Evolutionary conservation across 2,888 invertebrate genomes (phyloP).

Genomic region (Drosophila koepferae): DNA sequence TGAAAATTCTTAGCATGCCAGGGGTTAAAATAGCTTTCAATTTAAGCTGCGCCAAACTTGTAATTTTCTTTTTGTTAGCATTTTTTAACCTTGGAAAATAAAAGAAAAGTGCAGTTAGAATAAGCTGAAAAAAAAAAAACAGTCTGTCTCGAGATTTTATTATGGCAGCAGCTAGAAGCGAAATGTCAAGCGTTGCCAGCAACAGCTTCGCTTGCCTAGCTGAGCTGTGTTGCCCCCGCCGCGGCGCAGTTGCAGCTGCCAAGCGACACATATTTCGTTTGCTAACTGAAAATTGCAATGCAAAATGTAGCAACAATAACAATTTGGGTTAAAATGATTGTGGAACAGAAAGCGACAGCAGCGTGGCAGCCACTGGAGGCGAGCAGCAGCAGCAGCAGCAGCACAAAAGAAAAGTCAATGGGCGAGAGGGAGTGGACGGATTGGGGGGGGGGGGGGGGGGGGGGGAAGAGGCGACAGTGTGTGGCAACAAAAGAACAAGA

Average conservation of each 20-base stretch:
- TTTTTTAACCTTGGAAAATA: slow-evolving; percentile 1
- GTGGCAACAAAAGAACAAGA: slow-evolving; percentile 52
- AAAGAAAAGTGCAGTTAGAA: background rate
- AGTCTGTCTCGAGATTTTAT: slow-evolving; percentile 41
- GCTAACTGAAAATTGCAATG: slow-evolving; percentile 55
- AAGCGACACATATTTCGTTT: slow-evolving; percentile 48
- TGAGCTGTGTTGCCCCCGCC: background rate
- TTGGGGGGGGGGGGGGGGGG: background rate
- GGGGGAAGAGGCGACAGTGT: too few species aligned
- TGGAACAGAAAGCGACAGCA: slow-evolving; percentile 48
- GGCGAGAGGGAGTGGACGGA: slow-evolving; percentile 1
- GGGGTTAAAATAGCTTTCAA: slow-evolving; percentile 10
- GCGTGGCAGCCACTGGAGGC: slow-evolving; percentile 28
- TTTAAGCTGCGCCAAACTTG: background rate
- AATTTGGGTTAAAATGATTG: slow-evolving; percentile 75
- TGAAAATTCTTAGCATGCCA: background rate
- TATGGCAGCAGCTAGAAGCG: slow-evolving; percentile 43
- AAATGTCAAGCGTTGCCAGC: slow-evolving; percentile 42
- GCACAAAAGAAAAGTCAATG: slow-evolving; percentile 60
- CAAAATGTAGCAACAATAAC: slow-evolving; percentile 47
- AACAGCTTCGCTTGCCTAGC: slow-evolving; percentile 5
- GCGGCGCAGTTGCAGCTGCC: background rate
- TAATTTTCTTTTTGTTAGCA: background rate
- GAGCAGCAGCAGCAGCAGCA: slow-evolving; percentile 30
- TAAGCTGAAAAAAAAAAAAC: background rate